Conservation (phyloP, 2,888 invertebrate species). For the Synergus itoensis region DNA sequence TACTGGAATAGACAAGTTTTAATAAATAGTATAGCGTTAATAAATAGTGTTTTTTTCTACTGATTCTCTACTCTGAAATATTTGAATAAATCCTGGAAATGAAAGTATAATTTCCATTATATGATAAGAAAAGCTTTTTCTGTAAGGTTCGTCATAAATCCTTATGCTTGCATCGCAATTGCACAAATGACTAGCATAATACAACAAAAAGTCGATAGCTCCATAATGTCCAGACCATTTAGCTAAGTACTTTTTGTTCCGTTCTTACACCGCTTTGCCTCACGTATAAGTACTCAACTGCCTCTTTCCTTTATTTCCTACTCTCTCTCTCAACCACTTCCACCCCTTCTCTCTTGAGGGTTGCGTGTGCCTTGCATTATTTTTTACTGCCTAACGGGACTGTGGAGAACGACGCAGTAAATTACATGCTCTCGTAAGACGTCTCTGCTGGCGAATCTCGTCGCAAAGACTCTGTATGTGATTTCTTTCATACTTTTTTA, state of each 20-base stretch:
- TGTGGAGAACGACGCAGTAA: constrained; percentile 8
- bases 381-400: constrained; percentile 12
- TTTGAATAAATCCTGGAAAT: not conserved
- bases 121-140: not conserved
- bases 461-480: not conserved
- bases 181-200: not conserved
- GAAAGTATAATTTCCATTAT: not conserved
- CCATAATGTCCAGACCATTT: not conserved
- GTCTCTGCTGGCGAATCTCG: not conserved
- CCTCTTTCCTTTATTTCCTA: not conserved
- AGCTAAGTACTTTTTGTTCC: constrained; percentile 2
- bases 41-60: no score
- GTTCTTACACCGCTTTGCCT: not conserved
- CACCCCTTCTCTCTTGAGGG: not conserved
- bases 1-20: no score
- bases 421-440: not conserved
- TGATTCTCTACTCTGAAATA: not conserved
- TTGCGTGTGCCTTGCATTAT: not conserved
- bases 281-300: not conserved
- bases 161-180: not conserved
- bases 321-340: not conserved
- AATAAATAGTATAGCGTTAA: no score
- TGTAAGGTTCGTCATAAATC: not conserved
- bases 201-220: not conserved
- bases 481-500: not conserved